phyloP scores from a whole-genome alignment of 2,113 vertebrate species.

The Tor tambroides region DNA sequence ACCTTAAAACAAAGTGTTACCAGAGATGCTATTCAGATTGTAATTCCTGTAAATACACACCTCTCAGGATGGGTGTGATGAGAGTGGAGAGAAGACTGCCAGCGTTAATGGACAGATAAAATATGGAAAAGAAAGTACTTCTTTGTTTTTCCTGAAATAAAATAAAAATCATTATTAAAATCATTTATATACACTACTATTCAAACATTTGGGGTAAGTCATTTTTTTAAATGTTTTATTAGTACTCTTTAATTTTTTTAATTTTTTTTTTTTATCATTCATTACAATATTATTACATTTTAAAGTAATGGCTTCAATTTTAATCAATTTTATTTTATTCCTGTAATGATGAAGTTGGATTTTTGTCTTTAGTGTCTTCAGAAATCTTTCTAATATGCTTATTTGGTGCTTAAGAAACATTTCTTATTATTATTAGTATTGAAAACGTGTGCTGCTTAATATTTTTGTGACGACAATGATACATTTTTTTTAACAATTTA shows the following conservation, averaged over 20 bases:
- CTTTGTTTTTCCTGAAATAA: constrained; percentile 86
- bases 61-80: constrained; percentile 89
- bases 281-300: not conserved
- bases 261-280: too few species aligned
- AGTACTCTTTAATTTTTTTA: not conserved
- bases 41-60: constrained; percentile 64
- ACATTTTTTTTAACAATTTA: not conserved
- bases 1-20: too few species aligned
- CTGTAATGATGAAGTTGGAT: not conserved
- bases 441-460: not conserved
- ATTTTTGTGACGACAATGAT: not conserved
- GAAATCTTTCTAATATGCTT: not conserved
- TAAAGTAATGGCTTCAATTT: not conserved
- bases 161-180: not conserved
- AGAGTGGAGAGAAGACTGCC: constrained; percentile 93
- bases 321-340: not conserved
- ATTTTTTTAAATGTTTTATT: not conserved
- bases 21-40: not conserved
- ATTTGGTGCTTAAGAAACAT: not conserved
- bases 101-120: constrained; percentile 92
- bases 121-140: constrained; percentile 92
- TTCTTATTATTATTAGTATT: not conserved
- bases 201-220: not conserved
- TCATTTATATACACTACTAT: not conserved
- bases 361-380: not conserved